Conservation (phyloP, 2,113 vertebrate genomes). For the Rhinogobius similis region DNA sequence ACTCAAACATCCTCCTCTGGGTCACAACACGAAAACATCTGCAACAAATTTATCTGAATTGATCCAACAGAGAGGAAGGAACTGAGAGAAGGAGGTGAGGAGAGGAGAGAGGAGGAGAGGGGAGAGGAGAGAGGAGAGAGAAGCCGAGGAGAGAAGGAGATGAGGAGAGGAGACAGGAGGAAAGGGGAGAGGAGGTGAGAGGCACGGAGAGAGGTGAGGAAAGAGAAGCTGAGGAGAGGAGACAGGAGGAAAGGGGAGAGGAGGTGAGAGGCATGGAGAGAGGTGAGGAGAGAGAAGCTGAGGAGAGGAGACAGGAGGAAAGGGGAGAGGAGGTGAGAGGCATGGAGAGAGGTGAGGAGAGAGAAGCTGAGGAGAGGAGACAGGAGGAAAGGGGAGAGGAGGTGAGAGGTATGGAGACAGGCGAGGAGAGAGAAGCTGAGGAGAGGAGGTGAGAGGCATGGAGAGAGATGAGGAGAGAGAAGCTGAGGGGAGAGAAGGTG, state of each 20-base stretch:
- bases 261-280: too few species aligned
- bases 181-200: too few species aligned
- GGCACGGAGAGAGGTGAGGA: background rate
- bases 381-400: too few species aligned
- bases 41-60: background rate
- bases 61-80: background rate
- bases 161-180: background rate
- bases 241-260: background rate
- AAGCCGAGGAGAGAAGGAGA: too few species aligned
- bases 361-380: too few species aligned
- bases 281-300: background rate
- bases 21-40: background rate
- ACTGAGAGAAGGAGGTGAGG: background rate
- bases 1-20: background rate
- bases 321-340: too few species aligned
- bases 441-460: too few species aligned
- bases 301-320: too few species aligned
- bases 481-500: too few species aligned
- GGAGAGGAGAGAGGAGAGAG: background rate
- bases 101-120: background rate
- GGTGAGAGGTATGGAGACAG: background rate
- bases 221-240: too few species aligned
- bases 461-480: too few species aligned
- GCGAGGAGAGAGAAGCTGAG: background rate
- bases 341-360: too few species aligned